These are phyloP conservation scores for Hyalella azteca DNA, from an alignment of 2,888 invertebrate species.

Conservation along the genomic window DNA sequence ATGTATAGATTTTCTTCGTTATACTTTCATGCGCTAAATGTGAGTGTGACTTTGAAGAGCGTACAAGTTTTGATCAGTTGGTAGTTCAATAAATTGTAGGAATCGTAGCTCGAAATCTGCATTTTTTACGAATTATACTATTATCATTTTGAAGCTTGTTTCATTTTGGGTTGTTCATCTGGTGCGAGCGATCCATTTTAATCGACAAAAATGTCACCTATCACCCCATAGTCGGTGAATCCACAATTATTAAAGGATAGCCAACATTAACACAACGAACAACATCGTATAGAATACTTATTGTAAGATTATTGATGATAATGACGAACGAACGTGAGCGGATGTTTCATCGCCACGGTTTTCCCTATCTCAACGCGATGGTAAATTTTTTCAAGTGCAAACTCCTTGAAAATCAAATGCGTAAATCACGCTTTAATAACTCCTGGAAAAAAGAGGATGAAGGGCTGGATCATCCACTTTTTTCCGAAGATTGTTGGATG, in stretches of 20 bases:
- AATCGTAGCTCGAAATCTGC: neutral
- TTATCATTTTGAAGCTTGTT: too few species aligned
- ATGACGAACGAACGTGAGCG: neutral
- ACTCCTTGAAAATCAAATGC: neutral
- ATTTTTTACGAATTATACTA: too few species aligned
- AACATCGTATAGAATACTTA: neutral
- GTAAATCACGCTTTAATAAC: neutral
- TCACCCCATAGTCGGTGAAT: neutral
- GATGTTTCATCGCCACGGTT: neutral
- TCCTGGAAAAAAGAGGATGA: neutral
- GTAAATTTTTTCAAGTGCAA: neutral
- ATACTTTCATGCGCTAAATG: too few species aligned
- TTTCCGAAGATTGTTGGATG: neutral
- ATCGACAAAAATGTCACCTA: neutral
- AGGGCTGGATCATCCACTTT: slow-evolving; percentile 11
- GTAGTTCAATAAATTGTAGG: slow-evolving; percentile 13
- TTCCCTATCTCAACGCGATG: slow-evolving; percentile 23
- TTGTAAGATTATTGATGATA: too few species aligned
- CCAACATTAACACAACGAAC: neutral
- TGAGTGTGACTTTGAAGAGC: too few species aligned
- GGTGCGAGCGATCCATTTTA: too few species aligned
- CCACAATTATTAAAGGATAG: neutral
- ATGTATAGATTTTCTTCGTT: too few species aligned
- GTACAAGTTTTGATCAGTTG: neutral
- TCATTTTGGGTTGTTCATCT: too few species aligned